A percentile compares a stretch with the other conserved stretches of the same genome.
phyloP scores from a whole-genome alignment of 2,888 invertebrate species.

The Heliconius sara region DNA sequence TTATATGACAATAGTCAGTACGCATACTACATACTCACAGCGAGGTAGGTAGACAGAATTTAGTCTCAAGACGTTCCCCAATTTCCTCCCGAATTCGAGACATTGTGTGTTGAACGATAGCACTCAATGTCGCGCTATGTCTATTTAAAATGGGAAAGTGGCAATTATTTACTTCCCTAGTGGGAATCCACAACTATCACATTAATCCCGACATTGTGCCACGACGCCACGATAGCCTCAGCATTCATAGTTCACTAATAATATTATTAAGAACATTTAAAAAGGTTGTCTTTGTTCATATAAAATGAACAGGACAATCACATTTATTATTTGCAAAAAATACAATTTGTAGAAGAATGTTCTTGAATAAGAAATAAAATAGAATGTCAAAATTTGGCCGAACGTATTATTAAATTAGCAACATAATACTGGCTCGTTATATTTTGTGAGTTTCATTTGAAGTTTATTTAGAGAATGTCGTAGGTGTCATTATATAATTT shows the following conservation, averaged over 20 bases:
- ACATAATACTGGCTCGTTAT: neutral
- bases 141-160: neutral
- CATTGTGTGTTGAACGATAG: neutral
- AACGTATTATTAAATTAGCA: neutral
- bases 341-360: conserved; percentile 1
- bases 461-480: neutral
- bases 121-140: neutral
- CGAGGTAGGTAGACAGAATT: neutral
- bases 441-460: neutral
- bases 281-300: neutral
- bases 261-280: neutral
- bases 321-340: neutral
- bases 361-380: neutral
- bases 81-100: neutral
- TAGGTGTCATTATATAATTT: neutral
- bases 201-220: no score
- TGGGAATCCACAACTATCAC: no score
- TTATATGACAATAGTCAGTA: no score
- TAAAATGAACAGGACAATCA: neutral
- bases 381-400: neutral
- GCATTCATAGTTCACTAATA: neutral
- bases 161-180: neutral
- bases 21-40: no score
- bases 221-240: neutral
- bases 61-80: neutral